phyloP scores from a whole-genome alignment of 2,113 vertebrate species.

The human region DNA sequence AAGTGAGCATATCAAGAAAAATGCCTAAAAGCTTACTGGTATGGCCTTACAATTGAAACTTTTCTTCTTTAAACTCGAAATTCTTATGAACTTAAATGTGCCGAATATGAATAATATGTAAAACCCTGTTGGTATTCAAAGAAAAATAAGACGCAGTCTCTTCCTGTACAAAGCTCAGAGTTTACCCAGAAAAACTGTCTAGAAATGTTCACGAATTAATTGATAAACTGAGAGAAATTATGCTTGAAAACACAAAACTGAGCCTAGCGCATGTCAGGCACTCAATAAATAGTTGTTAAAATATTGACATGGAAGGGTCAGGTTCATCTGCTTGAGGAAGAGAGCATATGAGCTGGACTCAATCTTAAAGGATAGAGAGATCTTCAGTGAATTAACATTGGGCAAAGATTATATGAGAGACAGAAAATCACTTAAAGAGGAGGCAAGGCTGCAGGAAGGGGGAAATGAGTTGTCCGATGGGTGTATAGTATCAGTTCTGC shows the following conservation, averaged over 20 bases:
- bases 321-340: background rate
- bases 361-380: background rate
- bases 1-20: background rate
- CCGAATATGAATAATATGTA: conserved; percentile 3
- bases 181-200: background rate
- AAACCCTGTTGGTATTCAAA: background rate
- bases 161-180: background rate
- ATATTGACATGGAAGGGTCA: background rate
- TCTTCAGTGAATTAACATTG: background rate
- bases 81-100: background rate
- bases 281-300: background rate
- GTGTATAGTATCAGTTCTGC: background rate
- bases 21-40: background rate
- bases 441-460: background rate
- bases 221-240: background rate
- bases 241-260: background rate
- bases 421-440: background rate
- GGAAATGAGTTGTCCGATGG: background rate
- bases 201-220: background rate
- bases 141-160: background rate
- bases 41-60: background rate
- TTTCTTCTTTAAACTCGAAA: conserved; percentile 50
- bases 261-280: background rate
- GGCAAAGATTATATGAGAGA: background rate
- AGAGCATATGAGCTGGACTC: background rate